Evolutionary conservation across 2,888 invertebrate species (phyloP), one percentile per base, ranked within the genome.

Genomic region (Sphinx pinastri): DNA sequence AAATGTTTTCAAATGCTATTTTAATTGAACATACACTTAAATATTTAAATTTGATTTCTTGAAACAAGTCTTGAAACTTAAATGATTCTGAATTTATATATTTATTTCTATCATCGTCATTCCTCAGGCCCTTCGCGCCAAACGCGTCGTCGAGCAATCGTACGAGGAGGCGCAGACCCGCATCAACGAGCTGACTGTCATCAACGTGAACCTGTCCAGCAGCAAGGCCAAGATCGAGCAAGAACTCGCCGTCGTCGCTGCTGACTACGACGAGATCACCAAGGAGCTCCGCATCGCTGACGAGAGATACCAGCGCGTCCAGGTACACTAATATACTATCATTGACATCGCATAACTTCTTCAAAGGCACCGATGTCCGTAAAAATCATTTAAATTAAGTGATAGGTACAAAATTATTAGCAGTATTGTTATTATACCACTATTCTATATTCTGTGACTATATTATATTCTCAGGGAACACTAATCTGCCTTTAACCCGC

Each of bases 251-350:
- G 97, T 97, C 81, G 96, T 99, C 82, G 98, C 99, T 80, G 96
- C 98, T 81, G 99, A 99, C 94, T 98, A 99, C 91, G 99, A 99
- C 89, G 99, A 99, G 94, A 98, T 99, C 87, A 98, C 98, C 92
- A 98, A 98, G 94, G 99, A 99, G 92, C 95, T 99, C 86, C 97
- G 98, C 92, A 96, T 98, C 82, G 96, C 96, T 86, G 99, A 99
- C 89, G 99, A 99, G 94, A 97, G 98, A 94, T 98, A 96, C 95
- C 98, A 98, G 95, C 97, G 98, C 89, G 97, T 98, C 78, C 95
- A 96, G 94, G 96, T 96, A 87, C 0, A 25, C 0, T 14, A 14
- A 25, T 38, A 51, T 19, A 51, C 49, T 54, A 45, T 12, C 0
- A 38, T 38, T 38, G 38, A 5, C 38, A 8, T 7, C 8, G 5